Evolutionary conservation across 2,888 invertebrate genomes (phyloP).

Genomic region (Arrhopalites spinosus): DNA sequence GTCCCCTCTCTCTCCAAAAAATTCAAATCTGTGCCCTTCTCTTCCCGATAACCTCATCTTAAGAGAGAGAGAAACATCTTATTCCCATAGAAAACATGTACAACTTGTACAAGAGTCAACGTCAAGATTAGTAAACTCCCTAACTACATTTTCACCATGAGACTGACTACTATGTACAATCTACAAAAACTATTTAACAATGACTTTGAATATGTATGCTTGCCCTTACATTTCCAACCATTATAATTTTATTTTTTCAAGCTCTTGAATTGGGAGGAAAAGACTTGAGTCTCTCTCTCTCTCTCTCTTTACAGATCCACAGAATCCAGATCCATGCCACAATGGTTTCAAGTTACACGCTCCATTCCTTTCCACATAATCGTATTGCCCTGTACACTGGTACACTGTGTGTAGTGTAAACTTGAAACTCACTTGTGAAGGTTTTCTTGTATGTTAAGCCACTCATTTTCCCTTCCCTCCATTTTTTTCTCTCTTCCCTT

Average conservation of each 20-base stretch:
- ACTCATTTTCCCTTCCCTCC: not conserved
- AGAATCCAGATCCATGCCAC: not conserved
- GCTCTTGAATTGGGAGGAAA: not conserved
- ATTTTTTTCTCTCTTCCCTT: not conserved
- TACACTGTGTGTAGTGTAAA: too few species aligned
- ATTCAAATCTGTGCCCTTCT: not conserved
- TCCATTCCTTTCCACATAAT: not conserved
- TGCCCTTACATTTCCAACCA: too few species aligned
- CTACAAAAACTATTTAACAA: too few species aligned
- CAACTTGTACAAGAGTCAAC: not conserved
- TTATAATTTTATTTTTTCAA: not conserved
- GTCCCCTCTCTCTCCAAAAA: not conserved
- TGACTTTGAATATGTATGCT: too few species aligned
- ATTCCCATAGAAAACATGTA: not conserved
- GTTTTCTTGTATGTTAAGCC: not conserved
- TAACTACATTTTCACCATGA: not conserved
- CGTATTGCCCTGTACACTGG: too few species aligned
- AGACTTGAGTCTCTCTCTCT: too few species aligned
- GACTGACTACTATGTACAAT: not conserved
- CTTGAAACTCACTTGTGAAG: too few species aligned
- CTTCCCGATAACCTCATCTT: not conserved
- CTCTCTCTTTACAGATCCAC: too few species aligned
- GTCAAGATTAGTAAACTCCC: not conserved
- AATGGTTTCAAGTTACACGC: slow-evolving; percentile 2
- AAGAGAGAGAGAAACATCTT: not conserved